phyloP scores from a whole-genome alignment of 2,888 invertebrate genomes.

The Eupithecia abbreviata region DNA sequence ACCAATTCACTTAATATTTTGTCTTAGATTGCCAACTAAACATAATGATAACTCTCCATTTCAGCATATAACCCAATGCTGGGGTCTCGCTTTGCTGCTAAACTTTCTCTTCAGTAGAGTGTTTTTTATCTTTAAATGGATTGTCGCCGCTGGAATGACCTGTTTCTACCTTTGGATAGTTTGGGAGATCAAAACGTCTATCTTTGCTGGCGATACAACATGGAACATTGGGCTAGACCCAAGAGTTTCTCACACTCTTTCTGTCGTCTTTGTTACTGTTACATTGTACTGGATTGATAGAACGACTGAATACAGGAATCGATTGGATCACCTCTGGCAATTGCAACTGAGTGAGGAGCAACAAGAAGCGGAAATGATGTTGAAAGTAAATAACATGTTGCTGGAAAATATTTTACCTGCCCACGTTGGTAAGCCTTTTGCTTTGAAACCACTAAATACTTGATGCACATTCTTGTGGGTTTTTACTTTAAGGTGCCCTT shows the following conservation, averaged over 20 bases:
- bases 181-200: slow-evolving; percentile 83
- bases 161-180: slow-evolving; percentile 87
- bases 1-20: neutral
- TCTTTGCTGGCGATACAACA: slow-evolving; percentile 85
- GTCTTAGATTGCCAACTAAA: neutral
- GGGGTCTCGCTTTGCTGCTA: slow-evolving; percentile 86
- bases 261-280: slow-evolving; percentile 88
- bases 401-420: slow-evolving; percentile 96
- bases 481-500: neutral
- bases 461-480: neutral
- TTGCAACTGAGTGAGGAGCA: slow-evolving; percentile 90
- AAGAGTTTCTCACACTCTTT: slow-evolving; percentile 88
- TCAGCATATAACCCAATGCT: slow-evolving; percentile 91
- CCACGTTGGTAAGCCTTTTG: slow-evolving; percentile 89
- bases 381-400: slow-evolving; percentile 93
- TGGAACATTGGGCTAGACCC: slow-evolving; percentile 88
- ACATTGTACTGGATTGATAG: slow-evolving; percentile 93
- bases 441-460: neutral
- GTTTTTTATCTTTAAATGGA: slow-evolving; percentile 91
- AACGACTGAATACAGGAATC: slow-evolving; percentile 94
- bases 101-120: slow-evolving; percentile 93
- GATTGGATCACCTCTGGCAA: slow-evolving; percentile 91
- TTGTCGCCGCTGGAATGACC: slow-evolving; percentile 86
- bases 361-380: slow-evolving; percentile 92
- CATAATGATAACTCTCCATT: slow-evolving; percentile 52